Evolutionary conservation across 2,113 vertebrate genomes (phyloP).

Genomic region (Rhinopomastus cyanomelas): DNA sequence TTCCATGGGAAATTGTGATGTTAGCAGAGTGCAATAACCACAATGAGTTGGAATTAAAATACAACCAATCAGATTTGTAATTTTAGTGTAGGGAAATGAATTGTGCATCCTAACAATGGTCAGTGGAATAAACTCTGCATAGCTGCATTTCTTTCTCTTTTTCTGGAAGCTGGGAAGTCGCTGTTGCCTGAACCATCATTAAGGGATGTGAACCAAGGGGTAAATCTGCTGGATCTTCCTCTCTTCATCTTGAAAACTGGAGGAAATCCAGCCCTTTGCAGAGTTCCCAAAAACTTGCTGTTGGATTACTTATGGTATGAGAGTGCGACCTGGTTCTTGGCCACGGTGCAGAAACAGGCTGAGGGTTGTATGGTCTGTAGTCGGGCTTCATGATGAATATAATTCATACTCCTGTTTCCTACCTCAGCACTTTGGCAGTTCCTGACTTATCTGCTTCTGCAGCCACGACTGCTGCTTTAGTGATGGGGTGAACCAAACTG

Average conservation of each 20-base stretch:
- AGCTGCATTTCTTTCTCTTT: neutral
- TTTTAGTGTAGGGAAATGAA: neutral
- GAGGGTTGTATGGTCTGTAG: neutral
- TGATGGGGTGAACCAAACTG: neutral
- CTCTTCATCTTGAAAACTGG: neutral
- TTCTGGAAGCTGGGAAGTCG: neutral
- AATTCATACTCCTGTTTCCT: neutral
- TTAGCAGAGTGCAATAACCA: neutral
- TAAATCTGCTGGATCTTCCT: neutral
- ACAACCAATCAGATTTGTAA: neutral
- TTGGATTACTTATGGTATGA: neutral
- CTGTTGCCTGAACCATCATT: neutral
- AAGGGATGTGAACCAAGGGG: neutral
- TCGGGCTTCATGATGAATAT: neutral
- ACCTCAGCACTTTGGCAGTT: neutral
- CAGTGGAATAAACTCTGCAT: neutral
- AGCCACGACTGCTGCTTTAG: neutral
- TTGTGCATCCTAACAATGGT: neutral
- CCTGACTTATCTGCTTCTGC: neutral
- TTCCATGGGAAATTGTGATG: neutral
- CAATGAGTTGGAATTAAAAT: neutral
- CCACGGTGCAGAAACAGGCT: neutral
- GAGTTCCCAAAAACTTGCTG: neutral
- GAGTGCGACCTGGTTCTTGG: constrained; percentile 16
- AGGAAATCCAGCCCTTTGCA: neutral